Percentiles rank a stretch among this genome's conserved stretches.
phyloP scores from a whole-genome alignment of 2,113 vertebrate genomes.

The Emydocephalus ijimae region DNA sequence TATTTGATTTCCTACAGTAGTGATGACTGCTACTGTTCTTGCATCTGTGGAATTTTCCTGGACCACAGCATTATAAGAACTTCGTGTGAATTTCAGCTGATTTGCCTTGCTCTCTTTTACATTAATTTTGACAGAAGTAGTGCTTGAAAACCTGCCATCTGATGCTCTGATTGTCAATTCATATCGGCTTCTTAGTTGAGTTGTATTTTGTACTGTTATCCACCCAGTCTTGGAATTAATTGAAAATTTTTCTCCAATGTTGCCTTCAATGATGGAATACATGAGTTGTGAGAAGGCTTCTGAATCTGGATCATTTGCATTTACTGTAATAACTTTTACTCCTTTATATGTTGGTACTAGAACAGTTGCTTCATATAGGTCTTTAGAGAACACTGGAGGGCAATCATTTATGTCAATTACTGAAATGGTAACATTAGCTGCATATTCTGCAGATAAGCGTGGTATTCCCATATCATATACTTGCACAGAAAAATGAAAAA shows the following conservation, averaged over 20 bases:
- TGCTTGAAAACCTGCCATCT: slow-evolving; percentile 86
- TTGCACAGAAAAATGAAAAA: slow-evolving; percentile 91
- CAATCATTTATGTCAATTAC: slow-evolving; percentile 94
- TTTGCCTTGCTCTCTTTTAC: slow-evolving; percentile 89
- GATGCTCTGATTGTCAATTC: slow-evolving; percentile 88
- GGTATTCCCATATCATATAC: slow-evolving; percentile 90
- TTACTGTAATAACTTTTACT: slow-evolving; percentile 81
- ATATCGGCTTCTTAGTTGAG: slow-evolving; percentile 91
- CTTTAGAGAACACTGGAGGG: slow-evolving; percentile 82
- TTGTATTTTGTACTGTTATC: slow-evolving; percentile 87
- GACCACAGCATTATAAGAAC: slow-evolving; percentile 80
- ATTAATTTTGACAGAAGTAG: slow-evolving; percentile 84
- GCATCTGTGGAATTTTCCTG: slow-evolving; percentile 85
- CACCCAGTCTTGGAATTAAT: slow-evolving; percentile 78
- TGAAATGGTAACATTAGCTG: slow-evolving; percentile 90
- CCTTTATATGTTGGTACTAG: slow-evolving; percentile 90
- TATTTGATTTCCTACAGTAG: slow-evolving; percentile 85
- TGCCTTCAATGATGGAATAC: slow-evolving; percentile 92
- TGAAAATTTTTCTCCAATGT: slow-evolving; percentile 93
- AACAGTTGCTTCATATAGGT: slow-evolving; percentile 82
- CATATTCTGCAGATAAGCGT: slow-evolving; percentile 83
- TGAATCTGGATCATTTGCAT: slow-evolving; percentile 89
- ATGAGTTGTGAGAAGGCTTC: slow-evolving; percentile 82
- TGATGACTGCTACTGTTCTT: slow-evolving; percentile 83
- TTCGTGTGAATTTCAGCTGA: slow-evolving; percentile 86